Evolutionary conservation across 2,888 invertebrate genomes (phyloP), one percentile per base, ranked within the genome.

Genomic region (Plebejus melissa): DNA sequence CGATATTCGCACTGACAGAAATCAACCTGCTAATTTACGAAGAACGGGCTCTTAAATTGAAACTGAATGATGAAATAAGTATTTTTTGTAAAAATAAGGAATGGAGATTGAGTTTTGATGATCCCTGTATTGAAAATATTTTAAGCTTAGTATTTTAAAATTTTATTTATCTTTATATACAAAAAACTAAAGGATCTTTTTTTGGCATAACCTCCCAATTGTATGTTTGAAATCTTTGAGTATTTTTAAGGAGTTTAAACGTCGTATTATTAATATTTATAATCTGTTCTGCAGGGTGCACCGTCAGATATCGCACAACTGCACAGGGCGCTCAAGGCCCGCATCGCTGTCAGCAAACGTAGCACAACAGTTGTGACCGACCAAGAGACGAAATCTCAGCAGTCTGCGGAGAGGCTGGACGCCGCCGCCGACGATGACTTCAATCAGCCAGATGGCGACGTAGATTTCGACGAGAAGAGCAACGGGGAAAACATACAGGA

Each of bases 291-390:
- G 0, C 85, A 93, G 93, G 93, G 91, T 11, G 88, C 90, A 0
- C 91, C 92, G 1, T 82, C 80, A 6, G 93, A 93, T 78, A 92
- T 93, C 76, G 81, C 84, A 13, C 90, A 90, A 75, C 81, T 93
- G 70, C 83, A 89, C 82, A 83, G 87, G 77, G 90, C 90, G 11
- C 82, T 93, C 16, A 83, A 83, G 54, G 79, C 87, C 6, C 89
- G 93, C 38, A 86, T 93, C 50, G 84, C 88, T 1, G 83, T 85
- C 41, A 87, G 86, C 80, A 89, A 89, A 65, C 84, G 85, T 75
- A 84, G 85, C 77, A 84, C 80, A 74, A 74, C 79, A 38, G 81
- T 77, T 54, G 75, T 86, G 80, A 88, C 87, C 36, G 86, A 86
- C 76, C 85, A 86, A 76, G 79, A 83, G 1, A 32, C 72, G 0